Evolutionary conservation across 2,888 invertebrate species (phyloP).

Genomic region (Nesidiocoris tenuis): DNA sequence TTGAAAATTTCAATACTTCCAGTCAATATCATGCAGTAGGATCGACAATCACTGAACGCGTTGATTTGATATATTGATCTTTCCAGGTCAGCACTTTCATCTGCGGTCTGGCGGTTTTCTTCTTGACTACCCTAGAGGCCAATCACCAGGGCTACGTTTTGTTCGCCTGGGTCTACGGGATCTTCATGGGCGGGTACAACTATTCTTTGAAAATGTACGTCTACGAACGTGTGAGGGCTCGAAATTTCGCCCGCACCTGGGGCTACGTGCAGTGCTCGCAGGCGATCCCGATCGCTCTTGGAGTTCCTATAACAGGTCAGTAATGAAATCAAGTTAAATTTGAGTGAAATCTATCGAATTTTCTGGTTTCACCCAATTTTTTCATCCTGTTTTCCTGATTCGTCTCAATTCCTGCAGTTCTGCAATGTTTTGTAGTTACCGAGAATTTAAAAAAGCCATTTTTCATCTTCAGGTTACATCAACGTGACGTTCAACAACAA

Average conservation of each 20-base stretch:
- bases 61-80: no score
- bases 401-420: no score
- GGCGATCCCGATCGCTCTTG: conserved; percentile 79
- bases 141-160: conserved; percentile 74
- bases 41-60: no score
- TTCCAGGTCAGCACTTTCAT: conserved; percentile 73
- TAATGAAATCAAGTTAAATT: no score
- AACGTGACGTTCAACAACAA: conserved; percentile 74
- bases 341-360: no score
- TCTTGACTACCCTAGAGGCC: conserved; percentile 73
- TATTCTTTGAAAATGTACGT: conserved; percentile 88
- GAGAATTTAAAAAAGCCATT: no score
- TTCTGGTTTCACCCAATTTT: no score
- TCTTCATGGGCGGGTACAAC: conserved; percentile 84
- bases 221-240: conserved; percentile 79
- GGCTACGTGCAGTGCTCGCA: conserved; percentile 86
- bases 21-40: no score
- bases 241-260: conserved; percentile 86
- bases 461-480: conserved; percentile 78
- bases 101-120: conserved; percentile 73
- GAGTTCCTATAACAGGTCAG: conserved; percentile 77
- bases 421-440: no score
- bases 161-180: conserved; percentile 81
- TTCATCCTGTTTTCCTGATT: no score
- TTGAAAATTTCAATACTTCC: background rate